Base-by-base conservation (phyloP, 2,113 vertebrate genomes). In the Cyphomyrus discorhynchus region DNA sequence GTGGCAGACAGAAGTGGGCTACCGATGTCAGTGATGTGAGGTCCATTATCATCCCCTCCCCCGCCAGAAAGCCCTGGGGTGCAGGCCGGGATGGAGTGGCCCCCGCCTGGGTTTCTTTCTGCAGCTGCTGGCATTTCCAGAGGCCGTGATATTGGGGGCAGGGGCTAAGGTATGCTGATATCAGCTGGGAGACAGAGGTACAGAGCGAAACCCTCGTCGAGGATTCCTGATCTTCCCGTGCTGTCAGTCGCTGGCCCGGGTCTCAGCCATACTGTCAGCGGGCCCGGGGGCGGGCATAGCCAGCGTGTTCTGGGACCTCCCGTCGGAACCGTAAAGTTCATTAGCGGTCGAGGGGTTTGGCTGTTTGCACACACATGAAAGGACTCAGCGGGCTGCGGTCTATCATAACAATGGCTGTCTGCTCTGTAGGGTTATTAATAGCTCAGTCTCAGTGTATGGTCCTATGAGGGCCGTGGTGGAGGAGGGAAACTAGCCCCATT, bases 251-350 rank as follows among this genome's bases (percentile, higher is more conserved):
- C 93, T 91, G 93, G 94, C 92, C 95, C 94, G 46, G 82, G 46
- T 94, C 94, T 94, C 94, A 94, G 93, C 94, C 92, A 91, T 92
- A 91, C 94, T 93, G 91, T 92, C 93, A 94, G 93, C 93, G 90
- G 94, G 94, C 93, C 93, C 91, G 92, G 88, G 90, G 92, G 89
- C 90, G 90, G 93, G 92, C 91, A 89, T 90, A 94, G 88, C 91
- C 93, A 92, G 90, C 94, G 92, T 92, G 91, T 91, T 91, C 91
- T 47, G 85, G 92, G 91, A 92, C 92, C 92, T 95, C 94, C 95
- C 93, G 91, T 87, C 92, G 93, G 93, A 94, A 86, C 91, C 85
- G 88, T 92, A 92, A 87, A 92, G 88, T 89, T 91, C 84, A 91
- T 91, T 89, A 90, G 50, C 83, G 86, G 88, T 52, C 24, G 53